Evolutionary conservation across 2,113 vertebrate genomes (phyloP).

Genomic region (Bufo bufo): DNA sequence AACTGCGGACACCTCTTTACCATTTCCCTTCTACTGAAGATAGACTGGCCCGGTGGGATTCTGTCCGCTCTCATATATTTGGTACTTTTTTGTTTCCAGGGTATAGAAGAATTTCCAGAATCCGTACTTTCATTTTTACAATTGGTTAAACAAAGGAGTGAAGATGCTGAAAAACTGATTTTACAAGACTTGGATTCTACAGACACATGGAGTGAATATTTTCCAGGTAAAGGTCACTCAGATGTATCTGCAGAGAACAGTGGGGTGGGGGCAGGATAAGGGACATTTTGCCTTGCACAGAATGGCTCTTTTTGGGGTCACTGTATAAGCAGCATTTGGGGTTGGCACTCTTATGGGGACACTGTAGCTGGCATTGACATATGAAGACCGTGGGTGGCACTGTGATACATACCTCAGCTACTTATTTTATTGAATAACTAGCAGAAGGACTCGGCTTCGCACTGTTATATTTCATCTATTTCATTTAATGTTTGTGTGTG

Average conservation of each 20-base stretch:
- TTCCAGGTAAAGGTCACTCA: background rate
- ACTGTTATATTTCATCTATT: no score
- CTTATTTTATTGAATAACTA: no score
- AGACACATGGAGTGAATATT: constrained; percentile 66
- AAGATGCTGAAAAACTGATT: constrained; percentile 76
- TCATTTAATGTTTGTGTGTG: no score
- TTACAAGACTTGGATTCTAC: constrained; percentile 75
- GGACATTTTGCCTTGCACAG: no score
- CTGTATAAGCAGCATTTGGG: background rate
- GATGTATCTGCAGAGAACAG: background rate
- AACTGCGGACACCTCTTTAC: background rate
- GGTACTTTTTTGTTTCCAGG: constrained; percentile 62
- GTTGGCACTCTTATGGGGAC: no score
- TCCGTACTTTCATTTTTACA: constrained; percentile 82
- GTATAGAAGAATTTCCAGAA: constrained; percentile 73
- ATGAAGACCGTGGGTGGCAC: no score
- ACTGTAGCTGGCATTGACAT: no score
- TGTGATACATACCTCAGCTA: no score
- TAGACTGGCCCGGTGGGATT: background rate
- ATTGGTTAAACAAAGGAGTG: constrained; percentile 73
- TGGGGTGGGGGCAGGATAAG: background rate
- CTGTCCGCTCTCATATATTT: background rate
- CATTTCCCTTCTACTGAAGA: background rate
- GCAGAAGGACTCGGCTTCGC: no score
- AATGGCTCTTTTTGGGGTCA: background rate